phyloP scores from a whole-genome alignment of 2,888 invertebrate species.

The Dryadula phaetusa region DNA sequence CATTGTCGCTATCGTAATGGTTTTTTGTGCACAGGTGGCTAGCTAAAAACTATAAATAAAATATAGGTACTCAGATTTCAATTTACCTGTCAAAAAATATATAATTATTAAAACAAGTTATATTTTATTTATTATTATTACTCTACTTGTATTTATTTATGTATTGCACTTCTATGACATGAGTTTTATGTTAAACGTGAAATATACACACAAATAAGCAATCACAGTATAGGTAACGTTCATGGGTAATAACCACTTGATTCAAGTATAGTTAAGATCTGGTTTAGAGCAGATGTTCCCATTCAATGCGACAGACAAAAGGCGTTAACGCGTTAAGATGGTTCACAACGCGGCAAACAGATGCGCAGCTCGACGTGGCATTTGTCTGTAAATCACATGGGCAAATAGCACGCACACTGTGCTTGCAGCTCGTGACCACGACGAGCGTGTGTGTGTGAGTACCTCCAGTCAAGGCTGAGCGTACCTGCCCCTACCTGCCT shows the following conservation, averaged over 20 bases:
- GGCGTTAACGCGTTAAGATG: slow-evolving; percentile 72
- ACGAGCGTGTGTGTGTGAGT: slow-evolving; percentile 44
- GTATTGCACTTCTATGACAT: too few species aligned
- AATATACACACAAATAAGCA: too few species aligned
- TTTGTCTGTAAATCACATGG: slow-evolving; percentile 80
- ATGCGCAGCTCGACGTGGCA: slow-evolving; percentile 71
- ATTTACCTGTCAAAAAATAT: neutral
- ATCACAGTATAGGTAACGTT: neutral
- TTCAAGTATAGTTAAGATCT: slow-evolving; percentile 48
- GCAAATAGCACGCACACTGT: slow-evolving; percentile 71
- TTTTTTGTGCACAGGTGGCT: slow-evolving; percentile 12
- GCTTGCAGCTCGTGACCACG: slow-evolving; percentile 41
- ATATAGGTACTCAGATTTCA: neutral
- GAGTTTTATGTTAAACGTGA: too few species aligned
- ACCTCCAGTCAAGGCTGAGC: slow-evolving; percentile 52
- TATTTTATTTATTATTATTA: neutral
- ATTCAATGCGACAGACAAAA: slow-evolving; percentile 66
- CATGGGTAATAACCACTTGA: slow-evolving; percentile 32
- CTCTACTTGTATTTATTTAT: neutral
- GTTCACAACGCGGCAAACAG: slow-evolving; percentile 73
- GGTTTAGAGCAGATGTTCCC: slow-evolving; percentile 70
- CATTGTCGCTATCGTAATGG: slow-evolving; percentile 23
- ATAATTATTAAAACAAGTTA: neutral
- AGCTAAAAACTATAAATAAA: neutral
- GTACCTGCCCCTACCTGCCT: slow-evolving; percentile 73